Conservation (phyloP, 1,140 invertebrate genomes). For the Lepidotrigona ventralis region DNA sequence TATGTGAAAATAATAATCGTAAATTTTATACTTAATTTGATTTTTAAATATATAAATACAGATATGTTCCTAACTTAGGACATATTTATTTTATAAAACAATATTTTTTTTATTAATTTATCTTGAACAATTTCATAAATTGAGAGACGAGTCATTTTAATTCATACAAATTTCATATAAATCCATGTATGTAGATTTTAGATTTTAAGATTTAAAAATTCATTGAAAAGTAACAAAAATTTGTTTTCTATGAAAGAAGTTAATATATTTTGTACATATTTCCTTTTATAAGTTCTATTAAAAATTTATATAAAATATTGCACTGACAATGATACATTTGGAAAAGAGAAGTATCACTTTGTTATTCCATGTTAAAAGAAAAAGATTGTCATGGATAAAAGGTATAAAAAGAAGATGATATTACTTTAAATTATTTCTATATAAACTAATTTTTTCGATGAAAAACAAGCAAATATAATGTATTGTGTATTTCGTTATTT, state of each 20-base stretch:
- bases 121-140: background rate
- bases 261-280: conserved; percentile 41
- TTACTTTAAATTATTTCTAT: conserved; percentile 35
- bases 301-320: conserved; percentile 62
- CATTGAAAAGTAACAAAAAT: conserved; percentile 42
- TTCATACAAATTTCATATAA: conserved; percentile 20
- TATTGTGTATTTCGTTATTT: conserved; percentile 36
- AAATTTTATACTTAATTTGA: conserved; percentile 8
- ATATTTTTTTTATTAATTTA: background rate
- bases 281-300: conserved; percentile 34
- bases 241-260: conserved; percentile 14
- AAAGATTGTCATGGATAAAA: conserved; percentile 61
- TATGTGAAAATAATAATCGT: background rate
- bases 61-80: conserved; percentile 22
- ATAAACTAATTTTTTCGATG: conserved; percentile 32
- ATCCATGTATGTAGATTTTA: background rate
- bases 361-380: conserved; percentile 38
- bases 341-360: conserved; percentile 28
- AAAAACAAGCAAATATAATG: conserved; percentile 48
- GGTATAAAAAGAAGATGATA: conserved; percentile 42
- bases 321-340: conserved; percentile 46
- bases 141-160: background rate
- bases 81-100: conserved; percentile 36
- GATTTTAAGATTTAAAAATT: conserved; percentile 19
- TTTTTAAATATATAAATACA: conserved; percentile 1